A percentile compares a stretch with the other conserved stretches of the same genome.
phyloP scores from a whole-genome alignment of 1,140 invertebrate genomes.

The Cydia amplana region DNA sequence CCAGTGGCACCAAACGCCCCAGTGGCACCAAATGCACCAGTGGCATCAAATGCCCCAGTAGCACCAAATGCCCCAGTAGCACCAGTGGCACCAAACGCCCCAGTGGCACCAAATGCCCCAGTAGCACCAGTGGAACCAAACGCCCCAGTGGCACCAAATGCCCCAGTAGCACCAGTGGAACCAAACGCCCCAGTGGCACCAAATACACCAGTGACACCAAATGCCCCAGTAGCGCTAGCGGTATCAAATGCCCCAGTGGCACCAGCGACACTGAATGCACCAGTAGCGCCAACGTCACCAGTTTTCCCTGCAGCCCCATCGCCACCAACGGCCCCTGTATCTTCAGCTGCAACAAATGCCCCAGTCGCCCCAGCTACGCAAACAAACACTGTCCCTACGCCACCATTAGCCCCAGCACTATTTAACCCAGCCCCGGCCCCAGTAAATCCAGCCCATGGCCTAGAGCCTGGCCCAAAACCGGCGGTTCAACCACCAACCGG shows the following conservation, averaged over 20 bases:
- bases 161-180: neutral
- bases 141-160: too few relatives aligned
- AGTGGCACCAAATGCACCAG: neutral
- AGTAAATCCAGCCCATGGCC: neutral
- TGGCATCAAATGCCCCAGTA: neutral
- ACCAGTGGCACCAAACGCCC: neutral
- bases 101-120: neutral
- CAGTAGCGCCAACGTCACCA: too few relatives aligned
- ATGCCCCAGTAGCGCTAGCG: neutral
- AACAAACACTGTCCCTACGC: neutral
- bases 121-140: too few relatives aligned
- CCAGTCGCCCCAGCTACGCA: neutral
- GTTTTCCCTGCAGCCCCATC: too few relatives aligned
- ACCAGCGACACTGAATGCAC: too few relatives aligned
- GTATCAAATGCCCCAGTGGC: too few relatives aligned
- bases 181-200: neutral
- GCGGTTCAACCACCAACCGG: neutral
- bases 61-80: neutral
- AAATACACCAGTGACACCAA: neutral
- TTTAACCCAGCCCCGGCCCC: neutral
- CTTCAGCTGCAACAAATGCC: neutral
- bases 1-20: neutral
- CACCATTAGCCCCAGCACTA: neutral
- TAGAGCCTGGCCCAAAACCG: neutral
- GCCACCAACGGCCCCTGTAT: neutral